Evolutionary conservation across 2,888 invertebrate genomes (phyloP), one percentile per base, ranked within the genome.

Genomic region (Nycteola revayana): DNA sequence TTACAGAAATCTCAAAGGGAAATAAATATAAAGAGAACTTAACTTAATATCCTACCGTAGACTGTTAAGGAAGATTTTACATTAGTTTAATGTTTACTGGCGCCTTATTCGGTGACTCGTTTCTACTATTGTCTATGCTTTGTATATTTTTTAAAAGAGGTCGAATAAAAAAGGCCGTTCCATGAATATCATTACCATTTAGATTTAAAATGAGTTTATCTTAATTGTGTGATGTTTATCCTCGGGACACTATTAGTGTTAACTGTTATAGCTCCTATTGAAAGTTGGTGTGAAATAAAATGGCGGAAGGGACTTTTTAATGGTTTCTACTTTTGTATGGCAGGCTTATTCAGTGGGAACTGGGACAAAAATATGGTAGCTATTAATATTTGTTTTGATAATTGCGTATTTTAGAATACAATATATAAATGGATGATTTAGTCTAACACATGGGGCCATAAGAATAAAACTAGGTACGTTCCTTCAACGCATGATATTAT

Each of bases 11-110:
- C n/a, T n/a, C n/a, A n/a, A n/a, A n/a, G n/a, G n/a, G n/a, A n/a
- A n/a, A n/a, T n/a, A n/a, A n/a, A n/a, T n/a, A n/a, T n/a, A 37
- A 32, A 24, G 32, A 17, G 9, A 30, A 7, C 9, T 32, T 25
- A 14, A 25, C 47, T 51, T 61, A 61, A 58, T 63, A 48, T 46
- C 36, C 40, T 36, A 48, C 51, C 36, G 34, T 40, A 44, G 14
- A 36, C 45, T 48, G 56, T 53, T 52, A 55, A 49, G 56, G 44
- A 45, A 48, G 48, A 43, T 43, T 27, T 42, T 60, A 47, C 34
- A 52, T 49, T 48, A 54, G 58, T 67, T 57, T 64, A 69, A 69
- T 66, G 71, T 55, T 69, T 68, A 68, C 66, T 60, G 57, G 33
- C 45, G 52, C 71, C 67, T 63, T 71, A 62, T 71, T 69, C 59